Percentiles rank a stretch among this genome's conserved stretches.
phyloP scores from a whole-genome alignment of 2,888 invertebrate genomes.

The Automeris io region DNA sequence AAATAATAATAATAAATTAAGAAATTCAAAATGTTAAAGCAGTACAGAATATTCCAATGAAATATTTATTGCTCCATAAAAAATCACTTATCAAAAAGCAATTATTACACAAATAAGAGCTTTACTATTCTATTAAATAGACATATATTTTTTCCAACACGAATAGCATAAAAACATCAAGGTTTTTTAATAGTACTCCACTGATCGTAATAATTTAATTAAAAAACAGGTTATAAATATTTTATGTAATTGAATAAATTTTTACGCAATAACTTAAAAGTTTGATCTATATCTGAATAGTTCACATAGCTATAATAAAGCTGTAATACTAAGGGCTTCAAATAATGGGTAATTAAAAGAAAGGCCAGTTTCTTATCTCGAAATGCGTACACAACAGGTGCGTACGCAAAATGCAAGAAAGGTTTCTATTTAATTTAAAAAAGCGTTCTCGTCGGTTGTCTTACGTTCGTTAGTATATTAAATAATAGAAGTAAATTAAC shows the following conservation, averaged over 20 bases:
- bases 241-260: too few relatives aligned
- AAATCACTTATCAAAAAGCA: too few relatives aligned
- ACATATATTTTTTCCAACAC: too few relatives aligned
- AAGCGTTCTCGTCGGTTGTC: conserved; percentile 7
- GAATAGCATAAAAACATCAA: too few relatives aligned
- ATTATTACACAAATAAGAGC: too few relatives aligned
- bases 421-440: conserved; percentile 25
- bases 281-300: conserved; percentile 15
- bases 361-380: conserved; percentile 24
- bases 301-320: conserved; percentile 2
- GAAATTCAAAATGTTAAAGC: too few relatives aligned
- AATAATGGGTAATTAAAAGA: conserved; percentile 27
- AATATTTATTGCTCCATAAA: too few relatives aligned
- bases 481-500: background rate
- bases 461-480: background rate
- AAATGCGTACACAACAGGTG: conserved; percentile 24
- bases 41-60: too few relatives aligned
- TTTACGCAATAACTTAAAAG: conserved; percentile 5
- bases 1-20: too few relatives aligned
- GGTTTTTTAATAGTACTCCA: too few relatives aligned
- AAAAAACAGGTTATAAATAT: background rate
- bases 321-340: conserved; percentile 21
- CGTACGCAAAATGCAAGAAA: conserved; percentile 17
- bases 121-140: too few relatives aligned
- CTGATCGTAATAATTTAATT: too few relatives aligned